phyloP scores from a whole-genome alignment of 2,797 vertebrate species.

The Spea hammondii region DNA sequence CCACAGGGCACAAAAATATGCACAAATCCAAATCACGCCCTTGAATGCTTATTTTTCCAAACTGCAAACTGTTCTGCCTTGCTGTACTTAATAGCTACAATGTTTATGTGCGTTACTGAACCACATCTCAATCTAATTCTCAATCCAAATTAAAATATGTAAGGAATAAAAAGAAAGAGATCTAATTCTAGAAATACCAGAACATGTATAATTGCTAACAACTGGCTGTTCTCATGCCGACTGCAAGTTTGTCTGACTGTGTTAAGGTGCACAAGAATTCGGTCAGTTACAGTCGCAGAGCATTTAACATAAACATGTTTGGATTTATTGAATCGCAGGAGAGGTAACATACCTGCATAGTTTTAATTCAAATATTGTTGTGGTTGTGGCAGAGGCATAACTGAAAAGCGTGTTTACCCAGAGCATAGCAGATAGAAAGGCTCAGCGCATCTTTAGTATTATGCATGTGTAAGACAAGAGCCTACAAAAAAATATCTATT shows the following conservation, averaged over 20 bases:
- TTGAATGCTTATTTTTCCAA: conserved; percentile 1
- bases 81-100: conserved; percentile 22
- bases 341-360: too few relatives aligned
- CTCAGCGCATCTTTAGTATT: too few relatives aligned
- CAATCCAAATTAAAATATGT: conserved; percentile 17
- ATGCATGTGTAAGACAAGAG: too few relatives aligned
- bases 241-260: conserved; percentile 22
- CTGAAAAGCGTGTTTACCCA: too few relatives aligned
- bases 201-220: conserved; percentile 34
- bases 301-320: too few relatives aligned
- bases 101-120: conserved; percentile 31
- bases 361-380: too few relatives aligned
- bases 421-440: too few relatives aligned
- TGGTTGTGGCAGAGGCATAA: too few relatives aligned
- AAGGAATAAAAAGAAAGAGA: conserved; percentile 10
- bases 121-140: conserved; percentile 19
- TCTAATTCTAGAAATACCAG: conserved; percentile 19
- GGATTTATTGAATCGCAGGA: too few relatives aligned
- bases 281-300: too few relatives aligned
- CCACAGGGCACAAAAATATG: background rate
- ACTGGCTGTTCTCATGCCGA: conserved; percentile 30
- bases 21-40: background rate
- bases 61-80: conserved; percentile 14
- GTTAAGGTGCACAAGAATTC: too few relatives aligned
- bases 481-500: too few relatives aligned